Percentiles rank a stretch among this genome's conserved stretches.
Evolutionary conservation across 2,113 vertebrate species (phyloP).

Genomic region (Toxotes jaculatrix): DNA sequence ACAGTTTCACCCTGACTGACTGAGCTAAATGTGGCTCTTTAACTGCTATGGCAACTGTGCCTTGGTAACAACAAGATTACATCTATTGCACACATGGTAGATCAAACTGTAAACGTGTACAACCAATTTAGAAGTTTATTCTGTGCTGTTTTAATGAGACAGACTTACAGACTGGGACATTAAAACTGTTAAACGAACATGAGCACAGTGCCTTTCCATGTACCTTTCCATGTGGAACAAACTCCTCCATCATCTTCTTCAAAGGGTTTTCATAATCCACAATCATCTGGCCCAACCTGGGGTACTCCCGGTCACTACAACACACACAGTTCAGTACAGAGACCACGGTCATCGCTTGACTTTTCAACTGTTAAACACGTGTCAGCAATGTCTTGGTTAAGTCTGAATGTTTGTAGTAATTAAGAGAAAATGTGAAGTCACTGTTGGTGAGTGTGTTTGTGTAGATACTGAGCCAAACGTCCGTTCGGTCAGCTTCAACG

Average conservation of each 20-base stretch:
- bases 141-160: neutral
- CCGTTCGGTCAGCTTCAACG: too few species aligned
- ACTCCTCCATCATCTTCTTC: conserved; percentile 99
- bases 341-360: neutral
- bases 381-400: neutral
- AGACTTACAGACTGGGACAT: neutral
- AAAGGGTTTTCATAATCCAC: conserved; percentile 98
- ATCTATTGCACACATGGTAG: neutral
- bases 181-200: rapidly evolving
- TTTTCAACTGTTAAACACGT: neutral
- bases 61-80: neutral
- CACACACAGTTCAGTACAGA: conserved; percentile 21
- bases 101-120: neutral
- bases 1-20: neutral
- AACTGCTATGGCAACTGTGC: conserved; percentile 2
- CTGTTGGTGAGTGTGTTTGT: neutral
- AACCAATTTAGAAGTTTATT: neutral
- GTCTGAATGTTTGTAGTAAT: too few species aligned
- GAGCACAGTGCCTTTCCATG: neutral
- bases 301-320: conserved; percentile 95
- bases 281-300: conserved; percentile 98
- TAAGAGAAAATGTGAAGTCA: neutral
- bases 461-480: neutral
- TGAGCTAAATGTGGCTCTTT: neutral
- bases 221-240: conserved; percentile 99